phyloP scores from a whole-genome alignment of 1,140 invertebrate species.

The Neelides sp. region DNA sequence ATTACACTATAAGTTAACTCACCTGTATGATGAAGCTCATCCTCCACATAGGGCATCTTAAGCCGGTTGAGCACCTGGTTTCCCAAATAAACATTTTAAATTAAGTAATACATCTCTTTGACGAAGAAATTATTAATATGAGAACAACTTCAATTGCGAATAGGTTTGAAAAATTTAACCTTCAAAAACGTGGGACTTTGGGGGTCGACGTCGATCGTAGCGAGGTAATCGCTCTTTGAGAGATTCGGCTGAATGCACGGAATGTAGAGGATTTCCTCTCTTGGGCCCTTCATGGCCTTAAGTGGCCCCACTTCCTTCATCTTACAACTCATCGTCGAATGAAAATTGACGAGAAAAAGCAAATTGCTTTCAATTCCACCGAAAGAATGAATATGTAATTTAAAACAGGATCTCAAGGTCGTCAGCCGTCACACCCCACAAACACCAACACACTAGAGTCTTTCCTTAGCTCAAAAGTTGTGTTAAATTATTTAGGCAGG shows the following conservation, averaged over 20 bases:
- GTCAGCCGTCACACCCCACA: too few species aligned
- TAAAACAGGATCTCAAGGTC: too few species aligned
- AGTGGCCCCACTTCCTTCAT: too few species aligned
- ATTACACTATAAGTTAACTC: constrained; percentile 76
- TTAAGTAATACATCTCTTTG: neutral
- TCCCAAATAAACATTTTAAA: constrained; percentile 11
- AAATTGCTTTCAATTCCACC: too few species aligned
- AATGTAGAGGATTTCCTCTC: constrained; percentile 76
- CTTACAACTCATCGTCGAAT: too few species aligned
- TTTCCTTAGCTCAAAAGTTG: too few species aligned
- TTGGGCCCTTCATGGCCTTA: constrained; percentile 58
- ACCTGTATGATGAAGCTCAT: constrained; percentile 89
- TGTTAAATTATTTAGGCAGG: too few species aligned
- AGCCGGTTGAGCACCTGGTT: constrained; percentile 73
- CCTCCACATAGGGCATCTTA: constrained; percentile 58
- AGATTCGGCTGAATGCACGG: constrained; percentile 55
- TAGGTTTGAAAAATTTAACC: constrained; percentile 41
- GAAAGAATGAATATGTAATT: too few species aligned
- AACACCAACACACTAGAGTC: too few species aligned
- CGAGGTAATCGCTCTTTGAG: constrained; percentile 67
- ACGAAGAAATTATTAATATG: neutral
- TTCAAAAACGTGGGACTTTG: constrained; percentile 68
- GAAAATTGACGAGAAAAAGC: too few species aligned
- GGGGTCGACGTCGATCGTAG: constrained; percentile 83
- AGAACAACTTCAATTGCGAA: neutral